These are phyloP conservation scores for Peromyscus nudipes DNA, from an alignment of 2,797 vertebrate genomes.

Conservation along the genomic window DNA sequence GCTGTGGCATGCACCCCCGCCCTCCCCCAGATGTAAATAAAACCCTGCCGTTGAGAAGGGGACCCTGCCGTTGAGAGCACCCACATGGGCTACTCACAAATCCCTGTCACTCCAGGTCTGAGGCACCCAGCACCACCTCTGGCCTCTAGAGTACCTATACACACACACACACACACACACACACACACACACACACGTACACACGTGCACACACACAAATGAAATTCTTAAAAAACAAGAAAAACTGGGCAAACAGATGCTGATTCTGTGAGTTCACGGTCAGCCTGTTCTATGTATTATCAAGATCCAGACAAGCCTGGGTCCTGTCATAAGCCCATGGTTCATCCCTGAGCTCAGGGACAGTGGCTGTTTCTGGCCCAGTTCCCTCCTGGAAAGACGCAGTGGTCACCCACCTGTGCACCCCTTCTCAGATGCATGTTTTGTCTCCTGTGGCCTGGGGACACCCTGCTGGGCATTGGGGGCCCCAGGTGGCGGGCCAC, in stretches of 20 bases:
- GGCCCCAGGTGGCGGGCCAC: slow-evolving; percentile 9
- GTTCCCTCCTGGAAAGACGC: not conserved
- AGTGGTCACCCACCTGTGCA: not conserved
- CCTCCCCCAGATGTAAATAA: not conserved
- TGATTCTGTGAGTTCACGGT: not conserved
- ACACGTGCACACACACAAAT: not conserved
- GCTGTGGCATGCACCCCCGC: not conserved
- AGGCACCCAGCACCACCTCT: not conserved
- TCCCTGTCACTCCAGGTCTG: not conserved
- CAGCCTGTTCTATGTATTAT: not conserved
- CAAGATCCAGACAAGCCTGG: not conserved
- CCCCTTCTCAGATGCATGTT: slow-evolving; percentile 60
- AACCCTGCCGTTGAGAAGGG: not conserved
- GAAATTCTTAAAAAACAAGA: not conserved
- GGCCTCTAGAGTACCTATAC: not conserved
- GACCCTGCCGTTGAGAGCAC: not conserved
- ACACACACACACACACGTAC: not conserved
- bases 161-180: too few relatives aligned
- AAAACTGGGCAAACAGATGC: not conserved
- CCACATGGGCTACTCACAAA: not conserved
- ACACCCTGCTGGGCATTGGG: slow-evolving; percentile 12
- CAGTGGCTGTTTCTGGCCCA: rapidly evolving
- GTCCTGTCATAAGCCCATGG: not conserved
- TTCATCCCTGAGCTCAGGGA: not conserved
- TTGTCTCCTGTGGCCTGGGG: slow-evolving; percentile 50